Base-by-base conservation (phyloP, 2,113 vertebrate species). In the rat (Rattus norvegicus) region DNA sequence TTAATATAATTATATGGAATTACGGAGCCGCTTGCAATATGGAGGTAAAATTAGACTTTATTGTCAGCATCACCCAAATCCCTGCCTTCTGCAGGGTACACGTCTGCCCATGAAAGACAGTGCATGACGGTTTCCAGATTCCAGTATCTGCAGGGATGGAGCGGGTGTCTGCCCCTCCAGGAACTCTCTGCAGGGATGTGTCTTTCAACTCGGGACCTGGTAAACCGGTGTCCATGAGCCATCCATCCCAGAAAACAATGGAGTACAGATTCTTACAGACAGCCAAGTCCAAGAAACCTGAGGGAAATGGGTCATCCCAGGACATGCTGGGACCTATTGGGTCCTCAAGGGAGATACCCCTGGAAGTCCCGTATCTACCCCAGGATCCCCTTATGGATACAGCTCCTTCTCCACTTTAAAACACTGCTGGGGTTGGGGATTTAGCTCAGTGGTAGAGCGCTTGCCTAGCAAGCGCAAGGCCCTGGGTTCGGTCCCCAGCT, bases 1-100 rank as follows among this genome's bases (percentile, higher is more conserved):
- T 98, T 99, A 99, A 99, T 98, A 98, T 98, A 98, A 99, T 99
- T 98, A 98, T 95, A 97, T 97, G 98, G 98, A 98, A 98, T 99
- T 98, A 98, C 94, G 93, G 98, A 98, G 98, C 98, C 97, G 97
- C 98, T 98, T 97, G 98, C 98, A 98, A 98, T 98, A 98, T 98
- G 97, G 97, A 98, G 98, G 98, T 98, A 98, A 97, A 98, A 99
- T 98, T 98, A 98, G 98, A 98, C 98, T 98, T 98, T 97, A 98
- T 98, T 98, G 61, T 97, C 88, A 96, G 96, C 98, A 95, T 97
- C 96, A 97, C 98, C 98, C 98, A 98, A 98, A 98, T 81, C 88
- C 87, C 90, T 93, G 97, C 95, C 97, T 98, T 93, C 98, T 98
- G 97, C 95, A 98, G 98, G 98, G 98, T 98, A 97, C 98, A 98